Evolutionary conservation across 2,888 invertebrate genomes (phyloP), one percentile per base, ranked within the genome.

Genomic region (Nomada ruficornis): DNA sequence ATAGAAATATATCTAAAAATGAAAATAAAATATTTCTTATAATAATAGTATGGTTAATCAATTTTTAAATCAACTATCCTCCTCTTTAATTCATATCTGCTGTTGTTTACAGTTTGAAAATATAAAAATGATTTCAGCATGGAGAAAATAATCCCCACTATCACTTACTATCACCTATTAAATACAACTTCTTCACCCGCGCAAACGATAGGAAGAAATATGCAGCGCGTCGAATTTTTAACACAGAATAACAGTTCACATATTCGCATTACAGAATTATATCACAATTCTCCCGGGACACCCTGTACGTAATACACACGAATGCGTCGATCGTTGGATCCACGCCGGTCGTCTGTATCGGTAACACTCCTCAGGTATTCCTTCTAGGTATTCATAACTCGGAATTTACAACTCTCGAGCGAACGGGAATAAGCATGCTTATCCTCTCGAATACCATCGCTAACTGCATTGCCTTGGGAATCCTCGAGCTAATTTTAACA

Each of bases 401-500:
- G 20, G 42, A 77, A 77, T 83, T 77, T 73, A 80, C 65, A 73
- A 80, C 77, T 83, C 60, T 64, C 77, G 60, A 75, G 59, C 77
- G 80, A 63, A 70, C 69, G 26, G 64, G 54, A 77, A 72, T 80
- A 75, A 85, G 74, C 74, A 55, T 68, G 74, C 74, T 85, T 63
- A 85, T 83, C 69, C 71, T 60, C 50, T 80, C 69, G 69, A 80
- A 77, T 80, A 71, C 57, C 68, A 70, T 75, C 63, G 80, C 65
- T 85, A 85, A 80, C 68, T 82, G 63, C 36, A 26, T 77, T 55
- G 59, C 50, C 78, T 36, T n/a, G 26, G 44, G 26, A 73, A 79
- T 73, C 55, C 42, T 80, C 68, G 60, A 60, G 74, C 73, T 76
- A 80, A 85, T 80, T 85, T 85, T 59, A 78, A 64, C 68, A 60